Conservation (phyloP, 2,888 invertebrate species). For the Brenthis ino region DNA sequence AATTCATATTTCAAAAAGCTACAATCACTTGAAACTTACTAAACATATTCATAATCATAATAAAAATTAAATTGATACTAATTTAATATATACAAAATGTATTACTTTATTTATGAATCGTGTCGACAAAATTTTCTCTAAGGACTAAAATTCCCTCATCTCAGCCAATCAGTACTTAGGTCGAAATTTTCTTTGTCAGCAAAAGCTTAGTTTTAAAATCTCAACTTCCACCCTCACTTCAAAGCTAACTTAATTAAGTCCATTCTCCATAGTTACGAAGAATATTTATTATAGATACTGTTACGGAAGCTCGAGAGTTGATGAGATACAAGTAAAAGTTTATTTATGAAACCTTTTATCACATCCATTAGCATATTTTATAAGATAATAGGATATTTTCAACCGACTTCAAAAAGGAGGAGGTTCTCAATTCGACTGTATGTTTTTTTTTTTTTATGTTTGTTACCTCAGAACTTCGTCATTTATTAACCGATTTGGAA, state of each 20-base stretch:
- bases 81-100: not conserved
- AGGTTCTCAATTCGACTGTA: too few species aligned
- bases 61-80: not conserved
- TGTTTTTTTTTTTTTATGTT: too few species aligned
- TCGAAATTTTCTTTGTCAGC: conserved; percentile 33
- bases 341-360: not conserved
- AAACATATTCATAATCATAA: not conserved
- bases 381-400: not conserved
- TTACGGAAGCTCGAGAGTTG: conserved; percentile 27
- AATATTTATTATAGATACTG: conserved; percentile 45
- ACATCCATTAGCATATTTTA: conserved; percentile 6
- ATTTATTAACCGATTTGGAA: too few species aligned
- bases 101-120: too few species aligned
- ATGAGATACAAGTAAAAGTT: conserved; percentile 17
- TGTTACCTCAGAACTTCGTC: too few species aligned
- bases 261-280: conserved; percentile 40
- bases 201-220: conserved; percentile 32
- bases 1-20: too few species aligned
- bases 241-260: conserved; percentile 38
- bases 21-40: too few species aligned
- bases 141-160: conserved; percentile 3
- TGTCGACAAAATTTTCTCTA: not conserved
- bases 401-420: too few species aligned
- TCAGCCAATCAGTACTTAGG: conserved; percentile 23
- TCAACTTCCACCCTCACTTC: conserved; percentile 33